Conservation (phyloP, 2,888 invertebrate genomes). For the Ophonus ardosiacus region DNA sequence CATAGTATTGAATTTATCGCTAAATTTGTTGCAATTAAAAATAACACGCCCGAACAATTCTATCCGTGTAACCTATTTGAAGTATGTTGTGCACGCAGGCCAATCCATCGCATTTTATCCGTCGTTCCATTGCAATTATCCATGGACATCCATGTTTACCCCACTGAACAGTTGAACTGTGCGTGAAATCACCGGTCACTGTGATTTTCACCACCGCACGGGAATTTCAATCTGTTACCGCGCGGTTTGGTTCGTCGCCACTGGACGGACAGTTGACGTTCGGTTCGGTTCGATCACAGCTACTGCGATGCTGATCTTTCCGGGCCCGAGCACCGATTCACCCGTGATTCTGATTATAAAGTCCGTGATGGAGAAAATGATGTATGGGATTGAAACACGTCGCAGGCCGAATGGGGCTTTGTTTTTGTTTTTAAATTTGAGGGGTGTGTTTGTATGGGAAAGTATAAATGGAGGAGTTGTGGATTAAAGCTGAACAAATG, state of each 20-base stretch:
- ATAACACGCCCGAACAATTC: not conserved
- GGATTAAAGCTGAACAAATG: no score
- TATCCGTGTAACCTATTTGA: not conserved
- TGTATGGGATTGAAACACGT: not conserved
- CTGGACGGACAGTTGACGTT: not conserved
- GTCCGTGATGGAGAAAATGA: not conserved
- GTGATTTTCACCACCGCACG: constrained; percentile 48
- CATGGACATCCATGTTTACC: not conserved
- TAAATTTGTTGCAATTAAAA: not conserved
- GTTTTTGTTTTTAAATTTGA: not conserved
- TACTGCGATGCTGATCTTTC: not conserved
- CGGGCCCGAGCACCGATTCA: not conserved
- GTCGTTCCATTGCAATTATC: not conserved
- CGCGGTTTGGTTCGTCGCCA: constrained; percentile 22
- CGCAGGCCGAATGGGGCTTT: not conserved
- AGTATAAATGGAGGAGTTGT: no score
- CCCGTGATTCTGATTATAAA: not conserved
- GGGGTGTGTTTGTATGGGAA: no score
- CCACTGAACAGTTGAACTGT: constrained; percentile 47
- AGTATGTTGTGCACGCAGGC: not conserved
- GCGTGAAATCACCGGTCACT: constrained; percentile 53
- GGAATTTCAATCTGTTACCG: constrained; percentile 49
- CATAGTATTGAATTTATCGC: no score
- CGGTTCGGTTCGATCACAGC: constrained; percentile 2
- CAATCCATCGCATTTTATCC: not conserved